Conservation (phyloP, 2,113 vertebrate genomes). For the Nothobranchius kuhntae region DNA sequence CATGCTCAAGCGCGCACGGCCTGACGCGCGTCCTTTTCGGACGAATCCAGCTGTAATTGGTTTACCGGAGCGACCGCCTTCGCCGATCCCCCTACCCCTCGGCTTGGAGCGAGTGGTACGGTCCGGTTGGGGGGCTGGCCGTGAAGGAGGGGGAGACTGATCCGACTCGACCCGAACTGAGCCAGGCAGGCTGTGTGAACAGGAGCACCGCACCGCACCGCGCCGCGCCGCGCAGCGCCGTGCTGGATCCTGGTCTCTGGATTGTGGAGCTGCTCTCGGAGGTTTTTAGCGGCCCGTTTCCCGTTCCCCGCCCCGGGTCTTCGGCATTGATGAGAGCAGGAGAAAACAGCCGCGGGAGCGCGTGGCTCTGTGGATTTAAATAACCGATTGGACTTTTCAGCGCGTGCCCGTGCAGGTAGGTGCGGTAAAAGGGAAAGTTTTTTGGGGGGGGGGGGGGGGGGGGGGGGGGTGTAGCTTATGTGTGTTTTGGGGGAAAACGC, state of each 20-base stretch:
- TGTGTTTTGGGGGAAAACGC: conserved; percentile 59
- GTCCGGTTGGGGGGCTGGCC: conserved; percentile 40
- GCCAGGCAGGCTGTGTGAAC: conserved; percentile 43
- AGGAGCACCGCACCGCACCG: conserved; percentile 37
- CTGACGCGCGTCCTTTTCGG: neutral
- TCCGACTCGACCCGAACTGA: conserved; percentile 56
- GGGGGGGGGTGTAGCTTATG: neutral
- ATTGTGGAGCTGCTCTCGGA: conserved; percentile 19
- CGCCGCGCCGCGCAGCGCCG: conserved; percentile 11
- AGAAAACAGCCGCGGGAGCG: conserved; percentile 21
- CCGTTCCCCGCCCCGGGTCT: neutral
- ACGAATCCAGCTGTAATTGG: no score
- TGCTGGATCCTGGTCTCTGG: conserved; percentile 20
- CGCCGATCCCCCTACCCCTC: neutral
- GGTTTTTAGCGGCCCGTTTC: neutral
- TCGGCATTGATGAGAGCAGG: conserved; percentile 1
- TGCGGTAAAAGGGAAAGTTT: conserved; percentile 9
- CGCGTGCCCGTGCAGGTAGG: conserved; percentile 55
- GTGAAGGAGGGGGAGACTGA: conserved; percentile 43
- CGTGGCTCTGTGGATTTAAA: conserved; percentile 61
- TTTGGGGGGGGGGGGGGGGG: neutral
- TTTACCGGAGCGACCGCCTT: no score
- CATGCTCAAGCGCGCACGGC: accelerated
- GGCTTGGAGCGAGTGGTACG: conserved; percentile 33
- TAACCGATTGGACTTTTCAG: conserved; percentile 41